These are phyloP conservation scores for Archivesica marissinica DNA, from an alignment of 1,140 invertebrate species.

Conservation along the genomic window DNA sequence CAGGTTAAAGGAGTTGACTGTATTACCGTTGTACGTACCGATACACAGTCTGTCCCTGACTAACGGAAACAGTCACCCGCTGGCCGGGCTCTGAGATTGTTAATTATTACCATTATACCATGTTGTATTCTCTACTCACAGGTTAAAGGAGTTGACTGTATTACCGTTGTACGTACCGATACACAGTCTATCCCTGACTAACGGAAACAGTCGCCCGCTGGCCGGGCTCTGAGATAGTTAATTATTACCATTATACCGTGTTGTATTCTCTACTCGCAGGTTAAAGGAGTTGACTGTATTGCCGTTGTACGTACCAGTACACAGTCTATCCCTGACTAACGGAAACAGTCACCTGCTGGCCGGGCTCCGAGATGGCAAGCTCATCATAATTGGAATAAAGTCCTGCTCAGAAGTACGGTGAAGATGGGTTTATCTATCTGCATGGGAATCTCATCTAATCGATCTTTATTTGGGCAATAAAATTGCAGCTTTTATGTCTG, in stretches of 20 bases:
- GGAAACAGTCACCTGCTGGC: conserved; percentile 87
- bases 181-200: conserved; percentile 86
- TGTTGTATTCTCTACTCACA: conserved; percentile 62
- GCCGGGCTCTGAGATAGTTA: conserved; percentile 87
- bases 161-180: conserved; percentile 87
- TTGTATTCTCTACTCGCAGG: conserved; percentile 65
- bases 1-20: conserved; percentile 78
- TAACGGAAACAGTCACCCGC: conserved; percentile 86
- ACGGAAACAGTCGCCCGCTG: conserved; percentile 87
- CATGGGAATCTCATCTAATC: no score
- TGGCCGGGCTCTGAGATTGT: conserved; percentile 87
- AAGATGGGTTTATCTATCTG: no score
- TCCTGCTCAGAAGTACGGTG: conserved; percentile 50
- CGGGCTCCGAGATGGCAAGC: conserved; percentile 87
- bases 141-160: conserved; percentile 77
- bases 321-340: conserved; percentile 86
- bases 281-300: conserved; percentile 81
- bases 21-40: conserved; percentile 86
- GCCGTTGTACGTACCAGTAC: conserved; percentile 87
- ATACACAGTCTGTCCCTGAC: conserved; percentile 87
- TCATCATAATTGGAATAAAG: conserved; percentile 86
- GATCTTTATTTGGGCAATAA: no score
- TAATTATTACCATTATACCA: no score
- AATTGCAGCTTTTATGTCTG: no score
- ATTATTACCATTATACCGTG: no score